Percentiles rank a stretch among this genome's conserved stretches.
Conservation (phyloP, 2,113 vertebrate species). For the Brachyhypopomus occidentalis region DNA sequence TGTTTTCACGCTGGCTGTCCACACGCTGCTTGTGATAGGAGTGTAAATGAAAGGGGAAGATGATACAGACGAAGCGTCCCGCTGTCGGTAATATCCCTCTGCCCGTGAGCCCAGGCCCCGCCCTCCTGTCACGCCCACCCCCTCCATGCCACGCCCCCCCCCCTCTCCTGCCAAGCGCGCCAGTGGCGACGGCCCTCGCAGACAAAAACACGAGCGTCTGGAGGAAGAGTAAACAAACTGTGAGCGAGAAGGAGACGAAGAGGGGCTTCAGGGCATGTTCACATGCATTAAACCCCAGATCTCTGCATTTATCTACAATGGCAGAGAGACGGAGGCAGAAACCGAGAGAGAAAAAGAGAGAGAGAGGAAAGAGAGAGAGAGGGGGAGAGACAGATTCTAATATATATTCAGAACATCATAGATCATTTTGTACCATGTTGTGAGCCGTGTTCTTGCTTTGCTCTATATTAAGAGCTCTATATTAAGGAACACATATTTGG, state of each 20-base stretch:
- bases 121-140: constrained; percentile 39
- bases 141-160: constrained; percentile 58
- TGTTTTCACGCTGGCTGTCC: constrained; percentile 48
- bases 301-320: constrained; percentile 23
- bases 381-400: constrained; percentile 16
- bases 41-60: constrained; percentile 61
- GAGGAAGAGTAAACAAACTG: constrained; percentile 63
- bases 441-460: not conserved
- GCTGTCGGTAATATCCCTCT: constrained; percentile 58
- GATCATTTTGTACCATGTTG: constrained; percentile 15
- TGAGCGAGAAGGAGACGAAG: constrained; percentile 57
- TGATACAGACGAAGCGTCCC: constrained; percentile 59
- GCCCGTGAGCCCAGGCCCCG: constrained; percentile 7
- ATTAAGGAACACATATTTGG: constrained; percentile 5
- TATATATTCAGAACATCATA: constrained; percentile 20
- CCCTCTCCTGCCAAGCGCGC: constrained; percentile 60
- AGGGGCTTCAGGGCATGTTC: constrained; percentile 61
- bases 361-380: constrained; percentile 5
- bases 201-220: constrained; percentile 52
- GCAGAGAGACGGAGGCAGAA: not conserved
- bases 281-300: constrained; percentile 48
- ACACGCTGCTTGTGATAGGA: constrained; percentile 42
- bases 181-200: constrained; percentile 62
- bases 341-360: not conserved
- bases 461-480: not conserved